These are phyloP conservation scores for Elysia chlorotica DNA, from an alignment of 1,140 invertebrate genomes.

Conservation along the genomic window DNA sequence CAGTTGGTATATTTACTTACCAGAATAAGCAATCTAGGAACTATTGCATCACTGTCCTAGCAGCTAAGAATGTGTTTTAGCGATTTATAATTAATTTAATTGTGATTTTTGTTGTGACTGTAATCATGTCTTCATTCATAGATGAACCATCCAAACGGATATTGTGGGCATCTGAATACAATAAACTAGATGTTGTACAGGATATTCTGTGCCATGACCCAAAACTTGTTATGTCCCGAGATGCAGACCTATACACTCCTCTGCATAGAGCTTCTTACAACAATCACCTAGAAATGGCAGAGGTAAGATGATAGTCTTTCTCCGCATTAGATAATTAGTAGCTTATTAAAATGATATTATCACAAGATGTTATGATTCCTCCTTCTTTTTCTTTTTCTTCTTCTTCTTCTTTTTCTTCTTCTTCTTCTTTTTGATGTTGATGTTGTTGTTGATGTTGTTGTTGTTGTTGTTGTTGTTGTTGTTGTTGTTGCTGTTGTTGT, in stretches of 20 bases:
- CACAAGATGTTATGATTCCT: neutral
- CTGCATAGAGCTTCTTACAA: constrained; percentile 91
- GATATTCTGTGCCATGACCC: constrained; percentile 70
- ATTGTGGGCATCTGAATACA: constrained; percentile 83
- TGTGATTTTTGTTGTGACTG: no score
- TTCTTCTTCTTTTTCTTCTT: neutral
- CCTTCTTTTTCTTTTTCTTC: neutral
- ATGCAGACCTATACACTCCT: constrained; percentile 90
- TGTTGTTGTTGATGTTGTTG: neutral
- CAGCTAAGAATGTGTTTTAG: no score
- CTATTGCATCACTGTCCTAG: no score
- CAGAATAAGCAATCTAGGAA: no score
- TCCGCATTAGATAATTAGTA: neutral
- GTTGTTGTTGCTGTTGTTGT: no score
- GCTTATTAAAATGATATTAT: neutral
- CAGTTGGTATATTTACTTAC: no score
- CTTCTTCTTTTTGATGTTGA: neutral
- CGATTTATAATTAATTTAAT: no score
- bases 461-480: neutral
- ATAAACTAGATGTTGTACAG: constrained; percentile 71
- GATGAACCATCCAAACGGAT: constrained; percentile 62
- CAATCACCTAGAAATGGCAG: constrained; percentile 78
- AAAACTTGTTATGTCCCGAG: constrained; percentile 71
- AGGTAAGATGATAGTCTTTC: no score
- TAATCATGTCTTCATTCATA: no score